These are phyloP conservation scores for Chauna torquata DNA, from an alignment of 2,113 vertebrate genomes.

Conservation along the genomic window DNA sequence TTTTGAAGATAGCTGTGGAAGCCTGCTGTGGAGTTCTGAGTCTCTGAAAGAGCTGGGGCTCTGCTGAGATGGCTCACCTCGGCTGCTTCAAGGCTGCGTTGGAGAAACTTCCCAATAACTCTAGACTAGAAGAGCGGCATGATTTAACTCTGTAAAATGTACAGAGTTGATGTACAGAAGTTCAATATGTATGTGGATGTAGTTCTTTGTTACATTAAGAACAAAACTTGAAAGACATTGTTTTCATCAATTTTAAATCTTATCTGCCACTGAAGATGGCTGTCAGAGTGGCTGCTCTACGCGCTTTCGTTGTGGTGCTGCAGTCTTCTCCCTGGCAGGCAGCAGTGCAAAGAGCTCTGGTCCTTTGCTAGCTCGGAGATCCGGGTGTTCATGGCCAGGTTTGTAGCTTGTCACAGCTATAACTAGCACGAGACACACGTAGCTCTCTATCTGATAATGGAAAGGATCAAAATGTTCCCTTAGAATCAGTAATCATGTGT, in stretches of 20 bases:
- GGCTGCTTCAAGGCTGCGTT: background rate
- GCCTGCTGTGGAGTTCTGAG: background rate
- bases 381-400: background rate
- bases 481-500: background rate
- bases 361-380: background rate
- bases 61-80: background rate
- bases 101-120: background rate
- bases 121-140: background rate
- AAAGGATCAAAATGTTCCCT: conserved; percentile 14
- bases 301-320: background rate
- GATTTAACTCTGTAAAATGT: too few species aligned
- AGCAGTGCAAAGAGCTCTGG: background rate
- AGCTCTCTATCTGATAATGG: background rate
- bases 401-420: background rate
- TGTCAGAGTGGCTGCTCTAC: background rate
- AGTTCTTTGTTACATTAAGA: background rate
- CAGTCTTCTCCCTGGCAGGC: background rate
- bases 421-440: background rate
- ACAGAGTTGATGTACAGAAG: background rate
- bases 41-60: background rate
- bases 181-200: background rate
- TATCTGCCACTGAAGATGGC: background rate
- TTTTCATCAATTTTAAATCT: background rate
- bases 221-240: background rate
- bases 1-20: background rate